phyloP scores from a whole-genome alignment of 2,888 invertebrate species.

The Ennomos erosarius region DNA sequence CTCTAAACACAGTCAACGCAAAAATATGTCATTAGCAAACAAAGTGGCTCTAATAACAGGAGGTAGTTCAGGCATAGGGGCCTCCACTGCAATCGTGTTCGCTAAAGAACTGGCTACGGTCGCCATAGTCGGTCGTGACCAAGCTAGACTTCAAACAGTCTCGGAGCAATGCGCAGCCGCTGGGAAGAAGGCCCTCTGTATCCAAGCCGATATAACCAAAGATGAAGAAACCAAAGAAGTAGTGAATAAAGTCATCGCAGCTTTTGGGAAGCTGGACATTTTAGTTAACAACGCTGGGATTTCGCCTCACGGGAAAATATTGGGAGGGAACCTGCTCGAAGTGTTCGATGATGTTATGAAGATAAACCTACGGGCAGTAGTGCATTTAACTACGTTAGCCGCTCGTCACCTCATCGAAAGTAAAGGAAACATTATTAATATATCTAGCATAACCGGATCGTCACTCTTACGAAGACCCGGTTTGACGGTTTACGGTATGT shows the following conservation, averaged over 20 bases:
- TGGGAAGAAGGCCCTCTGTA: constrained; percentile 40
- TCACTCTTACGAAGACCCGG: constrained; percentile 2
- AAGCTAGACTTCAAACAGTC: constrained; percentile 40
- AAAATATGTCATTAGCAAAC: constrained; percentile 8
- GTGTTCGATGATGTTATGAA: constrained; percentile 16
- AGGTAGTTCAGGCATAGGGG: constrained; percentile 63
- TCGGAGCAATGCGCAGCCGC: constrained; percentile 20
- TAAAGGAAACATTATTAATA: constrained; percentile 53
- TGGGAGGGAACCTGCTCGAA: constrained; percentile 14
- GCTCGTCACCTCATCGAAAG: constrained; percentile 46
- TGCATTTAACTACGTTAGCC: constrained; percentile 41
- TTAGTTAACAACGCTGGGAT: constrained; percentile 56
- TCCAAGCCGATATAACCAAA: constrained; percentile 51
- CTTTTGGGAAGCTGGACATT: constrained; percentile 51
- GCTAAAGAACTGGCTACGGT: constrained; percentile 56
- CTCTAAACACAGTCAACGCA: too few species aligned
- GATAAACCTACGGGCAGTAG: constrained; percentile 6
- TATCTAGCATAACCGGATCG: constrained; percentile 49
- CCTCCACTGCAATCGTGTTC: constrained; percentile 52
- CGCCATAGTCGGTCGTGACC: constrained; percentile 48
- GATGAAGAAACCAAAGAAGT: constrained; percentile 45
- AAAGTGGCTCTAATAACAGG: constrained; percentile 61
- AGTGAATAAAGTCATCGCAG: constrained; percentile 43
- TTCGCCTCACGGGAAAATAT: constrained; percentile 5
- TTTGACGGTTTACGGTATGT: constrained; percentile 66